Conservation (phyloP, 2,797 vertebrate species). For the Australoheros facetus region DNA sequence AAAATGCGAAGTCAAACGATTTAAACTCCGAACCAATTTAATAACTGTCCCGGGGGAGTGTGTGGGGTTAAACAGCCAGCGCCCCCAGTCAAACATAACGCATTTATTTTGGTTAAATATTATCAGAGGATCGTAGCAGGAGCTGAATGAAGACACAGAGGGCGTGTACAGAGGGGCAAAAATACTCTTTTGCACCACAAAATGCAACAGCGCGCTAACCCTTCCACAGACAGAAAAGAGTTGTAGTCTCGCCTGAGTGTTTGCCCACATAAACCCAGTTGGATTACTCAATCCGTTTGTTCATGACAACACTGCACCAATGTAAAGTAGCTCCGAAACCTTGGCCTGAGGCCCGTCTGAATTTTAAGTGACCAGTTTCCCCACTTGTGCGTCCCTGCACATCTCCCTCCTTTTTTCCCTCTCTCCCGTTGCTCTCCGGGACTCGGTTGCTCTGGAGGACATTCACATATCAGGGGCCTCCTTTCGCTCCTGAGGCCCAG, state of each 20-base stretch:
- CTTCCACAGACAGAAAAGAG: constrained; percentile 30
- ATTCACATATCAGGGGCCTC: constrained; percentile 62
- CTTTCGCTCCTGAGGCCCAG: constrained; percentile 54
- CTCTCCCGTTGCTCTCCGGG: constrained; percentile 25
- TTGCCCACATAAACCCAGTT: constrained; percentile 70
- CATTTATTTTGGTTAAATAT: constrained; percentile 57
- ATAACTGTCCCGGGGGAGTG: constrained; percentile 24
- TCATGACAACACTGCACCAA: constrained; percentile 77
- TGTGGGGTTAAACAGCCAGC: constrained; percentile 16
- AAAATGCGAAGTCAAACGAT: constrained; percentile 30
- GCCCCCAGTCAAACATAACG: constrained; percentile 16
- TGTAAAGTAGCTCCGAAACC: constrained; percentile 81
- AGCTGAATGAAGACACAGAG: constrained; percentile 10
- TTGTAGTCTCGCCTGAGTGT: constrained; percentile 62
- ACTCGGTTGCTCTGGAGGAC: constrained; percentile 51
- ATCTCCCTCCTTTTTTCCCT: constrained; percentile 51
- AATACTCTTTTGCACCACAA: constrained; percentile 14
- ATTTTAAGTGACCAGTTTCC: constrained; percentile 80
- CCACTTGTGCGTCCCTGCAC: constrained; percentile 64
- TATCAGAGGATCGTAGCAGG: constrained; percentile 33
- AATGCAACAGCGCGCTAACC: constrained; percentile 36
- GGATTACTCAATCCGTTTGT: constrained; percentile 71
- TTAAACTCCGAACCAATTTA: constrained; percentile 38
- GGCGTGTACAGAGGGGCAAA: neutral
- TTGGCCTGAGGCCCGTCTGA: constrained; percentile 76